Evolutionary conservation across 92 coral and sea anemone species (phyloP), one percentile per base, ranked within the genome.

Genomic region (Pocillopora grandis): DNA sequence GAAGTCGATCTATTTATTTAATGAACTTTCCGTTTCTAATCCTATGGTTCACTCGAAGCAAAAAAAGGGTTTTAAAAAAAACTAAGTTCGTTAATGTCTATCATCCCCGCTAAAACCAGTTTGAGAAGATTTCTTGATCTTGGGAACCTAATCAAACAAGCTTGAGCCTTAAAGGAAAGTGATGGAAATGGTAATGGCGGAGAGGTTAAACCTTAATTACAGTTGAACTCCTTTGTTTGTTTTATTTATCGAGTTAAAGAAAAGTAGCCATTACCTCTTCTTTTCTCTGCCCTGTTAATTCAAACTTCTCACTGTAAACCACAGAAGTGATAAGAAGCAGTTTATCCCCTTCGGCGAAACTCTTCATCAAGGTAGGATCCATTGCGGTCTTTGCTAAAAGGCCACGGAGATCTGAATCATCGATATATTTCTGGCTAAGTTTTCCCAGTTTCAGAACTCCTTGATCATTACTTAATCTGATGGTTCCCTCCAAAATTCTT

Each of bases 281-380:
- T 12, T 16, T 62, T 33, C 52, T 23, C 14, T 15, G 7, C 8
- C 82, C 82, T 42, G 63, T 20, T 36, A 27, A 36, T n/a, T 37
- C 71, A 78, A 78, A 78, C 20, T 27, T 55, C 8, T 78, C 71
- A 31, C 82, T 78, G 82, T 78, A 78, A 78, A 78, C 42, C 20
- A 78, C 82, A 17, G 82, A 78, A 9, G 82, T 78, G 48, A 78
- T 78, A 9, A 78, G 68, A 78, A 52, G 82, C 21, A 78, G 33
- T 37, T 78, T 70, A 6, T 36, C n/a, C 8, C 33, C 16, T 20
- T 63, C 82, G 20, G 55, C 66, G 14, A 78, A 78, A 7, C 12
- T 19, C 31, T 36, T 15, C 36, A 27, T 78, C 21, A 62, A 62
- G 58, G 35, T 21, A 27, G 49, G 33, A 19, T 77, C 81, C 19